phyloP scores from a whole-genome alignment of 2,113 vertebrate species.

The Oxyura jamaicensis region DNA sequence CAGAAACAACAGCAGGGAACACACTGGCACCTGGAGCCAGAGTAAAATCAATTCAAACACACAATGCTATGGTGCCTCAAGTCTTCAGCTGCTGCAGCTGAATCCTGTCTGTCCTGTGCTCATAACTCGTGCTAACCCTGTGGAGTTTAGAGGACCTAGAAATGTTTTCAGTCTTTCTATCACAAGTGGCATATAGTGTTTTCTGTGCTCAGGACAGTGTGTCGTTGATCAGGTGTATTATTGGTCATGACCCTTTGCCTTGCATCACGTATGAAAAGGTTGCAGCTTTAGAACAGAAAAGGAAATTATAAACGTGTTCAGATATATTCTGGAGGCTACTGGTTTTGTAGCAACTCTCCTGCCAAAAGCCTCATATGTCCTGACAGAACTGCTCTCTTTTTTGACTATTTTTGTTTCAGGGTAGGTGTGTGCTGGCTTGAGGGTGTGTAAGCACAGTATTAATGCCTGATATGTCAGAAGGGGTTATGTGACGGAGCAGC shows the following conservation, averaged over 20 bases:
- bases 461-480: background rate
- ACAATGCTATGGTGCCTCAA: accelerated
- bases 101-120: background rate
- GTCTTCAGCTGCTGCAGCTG: background rate
- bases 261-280: background rate
- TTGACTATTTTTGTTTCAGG: background rate
- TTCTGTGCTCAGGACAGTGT: background rate
- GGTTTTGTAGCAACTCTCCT: background rate
- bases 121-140: background rate
- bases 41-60: background rate
- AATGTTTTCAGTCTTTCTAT: background rate
- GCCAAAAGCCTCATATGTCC: accelerated
- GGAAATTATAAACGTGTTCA: background rate
- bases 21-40: background rate
- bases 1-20: background rate
- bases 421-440: accelerated
- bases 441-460: background rate
- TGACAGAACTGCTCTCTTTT: background rate
- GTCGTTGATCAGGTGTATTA: background rate
- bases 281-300: background rate
- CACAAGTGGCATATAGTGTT: background rate
- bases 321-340: accelerated
- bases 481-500: no score
- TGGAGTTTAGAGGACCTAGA: background rate
- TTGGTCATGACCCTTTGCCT: background rate